Conservation (phyloP, 2,113 vertebrate genomes). For the Seriola dumerili region DNA sequence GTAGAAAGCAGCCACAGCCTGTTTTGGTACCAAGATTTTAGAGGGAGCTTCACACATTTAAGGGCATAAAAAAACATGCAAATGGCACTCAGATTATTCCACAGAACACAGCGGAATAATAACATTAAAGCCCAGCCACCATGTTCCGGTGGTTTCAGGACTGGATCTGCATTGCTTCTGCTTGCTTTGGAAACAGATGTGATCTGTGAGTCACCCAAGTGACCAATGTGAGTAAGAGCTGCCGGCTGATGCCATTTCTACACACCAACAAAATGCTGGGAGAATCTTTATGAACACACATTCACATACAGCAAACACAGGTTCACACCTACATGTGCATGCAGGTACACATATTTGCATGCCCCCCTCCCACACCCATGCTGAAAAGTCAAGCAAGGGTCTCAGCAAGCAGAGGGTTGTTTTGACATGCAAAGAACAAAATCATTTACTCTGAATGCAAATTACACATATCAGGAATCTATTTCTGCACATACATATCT, state of each 20-base stretch:
- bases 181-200: slow-evolving; percentile 76
- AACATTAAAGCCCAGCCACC: slow-evolving; percentile 43
- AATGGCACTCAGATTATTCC: slow-evolving; percentile 8
- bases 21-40: slow-evolving; percentile 41
- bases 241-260: slow-evolving; percentile 54
- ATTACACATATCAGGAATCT: slow-evolving; percentile 6
- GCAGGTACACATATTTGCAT: slow-evolving; percentile 10
- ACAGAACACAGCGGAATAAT: slow-evolving; percentile 55
- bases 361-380: background rate
- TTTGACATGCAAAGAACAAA: slow-evolving; percentile 3
- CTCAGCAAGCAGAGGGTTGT: background rate
- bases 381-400: background rate
- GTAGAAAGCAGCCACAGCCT: slow-evolving; percentile 57
- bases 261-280: background rate
- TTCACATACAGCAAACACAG: background rate
- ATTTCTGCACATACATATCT: background rate
- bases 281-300: background rate
- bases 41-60: slow-evolving; percentile 45
- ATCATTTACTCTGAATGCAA: slow-evolving; percentile 35
- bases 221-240: slow-evolving; percentile 69
- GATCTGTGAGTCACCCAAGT: slow-evolving; percentile 71
- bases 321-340: background rate
- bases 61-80: slow-evolving; percentile 47
- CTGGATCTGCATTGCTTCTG: slow-evolving; percentile 47
- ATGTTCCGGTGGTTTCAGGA: slow-evolving; percentile 73